Evolutionary conservation across 2,797 vertebrate genomes (phyloP), one percentile per base, ranked within the genome.

Genomic region (Chaetodon trifasciatus): DNA sequence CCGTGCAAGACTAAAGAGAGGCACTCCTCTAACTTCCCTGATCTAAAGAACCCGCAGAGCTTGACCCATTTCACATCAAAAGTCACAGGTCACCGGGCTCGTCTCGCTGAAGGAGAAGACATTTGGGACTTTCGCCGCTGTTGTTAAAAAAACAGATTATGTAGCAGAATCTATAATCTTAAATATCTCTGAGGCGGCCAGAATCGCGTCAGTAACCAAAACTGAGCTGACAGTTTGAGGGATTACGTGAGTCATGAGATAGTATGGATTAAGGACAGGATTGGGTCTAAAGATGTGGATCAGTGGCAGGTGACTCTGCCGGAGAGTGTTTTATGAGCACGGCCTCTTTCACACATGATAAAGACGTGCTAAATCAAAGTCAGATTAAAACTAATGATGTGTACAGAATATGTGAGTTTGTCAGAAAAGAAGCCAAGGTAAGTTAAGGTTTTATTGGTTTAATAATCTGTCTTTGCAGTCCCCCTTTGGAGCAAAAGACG

Each of bases 211-310:
- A 76, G 57, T 80, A 79, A 85, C 72, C 81, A 78, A 79, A 88
- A 79, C 64, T 47, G 68, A 92, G 52, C 67, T 88, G 88, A 88
- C 82, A 81, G 82, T 87, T 88, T 84, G 67, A 85, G 70, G 89
- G 92, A 94, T 94, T 92, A 94, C 79, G 65, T 58, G 68, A 93
- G 90, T 95, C 94, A 94, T 91, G 91, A 88, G 93, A 91, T 86
- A 76, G 87, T 78, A 74, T 66, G 84, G 91, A 88, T 94, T 93
- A 93, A 87, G 77, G 70, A 40, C 32, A 71, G 64, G 24, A 74
- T 39, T 63, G 83, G 72, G 46, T 40, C 58, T 65, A 58, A 81
- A 78, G 73, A 81, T 81, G 76, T 68, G 72, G 85, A 81, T 88
- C 75, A 88, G 83, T 42, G 72, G 73, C 61, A 50, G 76, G 82